Percentiles rank a stretch among this genome's conserved stretches.
Conservation (phyloP, 1,140 invertebrate genomes). For the Chymomyza costata region DNA sequence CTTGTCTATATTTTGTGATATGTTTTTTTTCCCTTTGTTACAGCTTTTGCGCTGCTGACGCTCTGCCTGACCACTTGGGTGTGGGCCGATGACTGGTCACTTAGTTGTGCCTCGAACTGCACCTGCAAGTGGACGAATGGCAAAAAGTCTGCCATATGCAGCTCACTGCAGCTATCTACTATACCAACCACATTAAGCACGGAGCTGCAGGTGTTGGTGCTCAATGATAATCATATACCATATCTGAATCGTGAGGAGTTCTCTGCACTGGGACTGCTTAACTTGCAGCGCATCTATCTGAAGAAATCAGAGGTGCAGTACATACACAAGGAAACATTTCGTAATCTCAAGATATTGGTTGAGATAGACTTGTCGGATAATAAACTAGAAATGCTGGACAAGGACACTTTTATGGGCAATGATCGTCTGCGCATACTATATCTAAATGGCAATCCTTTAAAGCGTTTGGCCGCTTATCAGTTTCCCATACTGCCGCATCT, state of each 20-base stretch:
- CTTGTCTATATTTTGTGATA: too few relatives aligned
- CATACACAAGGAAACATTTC: constrained; percentile 88
- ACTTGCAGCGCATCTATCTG: constrained; percentile 89
- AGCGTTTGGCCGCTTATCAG: constrained; percentile 79
- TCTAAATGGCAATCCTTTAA: constrained; percentile 84
- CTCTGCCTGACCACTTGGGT: constrained; percentile 66
- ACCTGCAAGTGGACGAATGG: constrained; percentile 92
- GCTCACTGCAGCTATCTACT: constrained; percentile 83
- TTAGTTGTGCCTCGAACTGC: constrained; percentile 85
- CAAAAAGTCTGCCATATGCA: constrained; percentile 90
- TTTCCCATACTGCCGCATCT: constrained; percentile 85
- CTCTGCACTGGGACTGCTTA: constrained; percentile 84
- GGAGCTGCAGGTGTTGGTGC: constrained; percentile 90
- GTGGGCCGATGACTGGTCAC: constrained; percentile 85
- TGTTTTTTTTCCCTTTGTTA: not conserved
- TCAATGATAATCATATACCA: constrained; percentile 87
- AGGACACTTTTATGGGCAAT: constrained; percentile 85
- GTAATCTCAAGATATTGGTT: constrained; percentile 89
- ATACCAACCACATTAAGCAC: constrained; percentile 85
- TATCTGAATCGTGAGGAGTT: constrained; percentile 88
- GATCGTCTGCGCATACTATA: constrained; percentile 82
- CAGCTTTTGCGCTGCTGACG: constrained; percentile 26
- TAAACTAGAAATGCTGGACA: constrained; percentile 80
- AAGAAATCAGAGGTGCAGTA: constrained; percentile 83
- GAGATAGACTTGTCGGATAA: constrained; percentile 90